These are phyloP conservation scores for Anarsia innoxiella DNA, from an alignment of 2,888 invertebrate genomes.

Conservation along the genomic window DNA sequence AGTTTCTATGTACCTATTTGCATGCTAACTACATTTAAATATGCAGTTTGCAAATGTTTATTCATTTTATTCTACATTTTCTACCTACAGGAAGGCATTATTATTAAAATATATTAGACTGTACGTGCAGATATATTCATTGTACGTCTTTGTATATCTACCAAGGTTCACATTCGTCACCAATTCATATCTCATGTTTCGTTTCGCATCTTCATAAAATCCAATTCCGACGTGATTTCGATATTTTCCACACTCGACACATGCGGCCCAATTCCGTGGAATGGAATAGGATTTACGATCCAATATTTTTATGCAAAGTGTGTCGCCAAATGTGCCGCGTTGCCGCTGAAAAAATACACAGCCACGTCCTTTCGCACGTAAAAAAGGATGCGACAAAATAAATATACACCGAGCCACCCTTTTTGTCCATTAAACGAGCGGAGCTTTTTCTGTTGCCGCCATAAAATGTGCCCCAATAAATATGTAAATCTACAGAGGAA, in stretches of 20 bases:
- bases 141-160: no score
- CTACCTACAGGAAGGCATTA: no score
- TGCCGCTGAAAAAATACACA: constrained; percentile 61
- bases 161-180: no score
- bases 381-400: constrained; percentile 75
- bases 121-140: no score
- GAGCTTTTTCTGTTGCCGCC: constrained; percentile 63
- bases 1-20: background rate
- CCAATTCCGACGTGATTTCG: constrained; percentile 51
- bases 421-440: constrained; percentile 73
- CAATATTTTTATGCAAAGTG: constrained; percentile 74
- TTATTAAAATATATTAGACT: no score
- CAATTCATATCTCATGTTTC: constrained; percentile 54
- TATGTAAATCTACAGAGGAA: constrained; percentile 68
- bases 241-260: constrained; percentile 57
- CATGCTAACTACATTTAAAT: no score
- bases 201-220: constrained; percentile 53
- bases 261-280: constrained; percentile 57
- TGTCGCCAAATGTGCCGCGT: constrained; percentile 70
- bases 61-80: no score
- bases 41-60: no score
- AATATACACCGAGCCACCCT: constrained; percentile 72
- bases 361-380: constrained; percentile 67
- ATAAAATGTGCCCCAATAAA: constrained; percentile 76
- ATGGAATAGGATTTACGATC: constrained; percentile 63